These are phyloP conservation scores for crab-eating macaque (Macaca fascicularis) DNA, from an alignment of 2,113 vertebrate genomes.

Conservation along the genomic window T2T-MFA8v1.1 NC_088378.1:155625501-155626000, in stretches of 20 bases:
- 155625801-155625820: constrained; percentile 87
- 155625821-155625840: constrained; percentile 90
- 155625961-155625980: constrained; percentile 85
- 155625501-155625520: neutral
- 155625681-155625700: constrained; percentile 90
- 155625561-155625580: neutral
- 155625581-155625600: neutral
- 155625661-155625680: neutral
- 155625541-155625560: neutral
- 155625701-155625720: constrained; percentile 92
- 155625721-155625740: constrained; percentile 95
- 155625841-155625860: constrained; percentile 93
- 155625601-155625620: neutral
- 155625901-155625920: constrained; percentile 89
- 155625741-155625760: constrained; percentile 93
- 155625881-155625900: constrained; percentile 88
- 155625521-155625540: neutral
- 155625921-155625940: constrained; percentile 88
- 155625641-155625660: neutral
- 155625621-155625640: neutral
- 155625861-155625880: constrained; percentile 88
- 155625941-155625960: constrained; percentile 87
- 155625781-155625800: constrained; percentile 88
- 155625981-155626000: constrained; percentile 55
- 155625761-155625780: constrained; percentile 90